Base-by-base conservation (phyloP, 2,888 invertebrate genomes). In the Ferrisia virgata region DNA sequence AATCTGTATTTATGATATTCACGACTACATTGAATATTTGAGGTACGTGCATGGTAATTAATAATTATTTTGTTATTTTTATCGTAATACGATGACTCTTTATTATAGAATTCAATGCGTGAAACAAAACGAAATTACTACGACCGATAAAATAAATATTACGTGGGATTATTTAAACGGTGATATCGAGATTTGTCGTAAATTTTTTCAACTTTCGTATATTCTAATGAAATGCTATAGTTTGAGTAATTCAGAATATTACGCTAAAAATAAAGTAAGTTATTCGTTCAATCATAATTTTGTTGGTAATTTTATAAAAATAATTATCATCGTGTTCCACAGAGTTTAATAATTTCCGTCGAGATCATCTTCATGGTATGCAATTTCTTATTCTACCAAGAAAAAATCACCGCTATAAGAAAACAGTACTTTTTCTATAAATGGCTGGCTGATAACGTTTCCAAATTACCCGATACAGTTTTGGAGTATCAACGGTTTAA, bases 21-120 rank as follows among this genome's bases (percentile, higher is more conserved):
- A 25, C 33, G 83, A 83, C 18, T 83, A 76, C 11, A 83, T 83
- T 5, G 83, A 83, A 47, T 64, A 72, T 47, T 40, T 83, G 22
- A 39, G 83, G 83, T 83, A 43, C 15, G 25, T 22, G 25, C 18
- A 6, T 28, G n/a, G 28, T 25, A 28, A 11, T 28, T 5, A 53
- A 25, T 43, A 79, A 8, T 43, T 43, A 0, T 80, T 15, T 40
- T 13, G 6, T 79, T 43, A 39, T 31, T 18, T 3, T 18, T 1
- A 79, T 40, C 40, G 13, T 36, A 3, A 36, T 13, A n/a, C 39
- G 0, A 79, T 22, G 13, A 22, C 9, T 1, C 18, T 28, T 40
- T 79, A 2, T 81, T 33, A 58, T 13, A 81, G 81, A 36, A n/a
- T 81, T 13, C 81, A 36, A n/a, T 81, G 18, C 13, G 9, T 81